phyloP scores from a whole-genome alignment of 1,140 invertebrate species.

The Leptinotarsa undecemlineata region DNA sequence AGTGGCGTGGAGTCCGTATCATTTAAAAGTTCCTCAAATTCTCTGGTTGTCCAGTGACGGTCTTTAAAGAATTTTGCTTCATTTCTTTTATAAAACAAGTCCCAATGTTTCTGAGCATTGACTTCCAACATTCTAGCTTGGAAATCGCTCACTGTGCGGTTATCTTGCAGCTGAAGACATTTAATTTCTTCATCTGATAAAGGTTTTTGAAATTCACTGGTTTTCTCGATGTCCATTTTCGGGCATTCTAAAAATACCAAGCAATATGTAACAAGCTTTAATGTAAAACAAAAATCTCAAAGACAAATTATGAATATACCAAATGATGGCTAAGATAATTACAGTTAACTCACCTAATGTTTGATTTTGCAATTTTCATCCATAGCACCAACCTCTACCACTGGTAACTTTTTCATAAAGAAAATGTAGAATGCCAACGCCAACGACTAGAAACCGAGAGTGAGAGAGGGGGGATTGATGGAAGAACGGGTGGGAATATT shows the following conservation, averaged over 20 bases:
- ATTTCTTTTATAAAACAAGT: conserved; percentile 96
- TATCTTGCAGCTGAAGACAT: conserved; percentile 69
- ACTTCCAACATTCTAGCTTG: conserved; percentile 82
- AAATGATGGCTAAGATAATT: not conserved
- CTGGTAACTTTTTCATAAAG: too few species aligned
- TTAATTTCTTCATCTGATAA: conserved; percentile 64
- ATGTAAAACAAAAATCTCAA: not conserved
- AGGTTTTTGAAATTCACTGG: conserved; percentile 26
- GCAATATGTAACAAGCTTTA: not conserved
- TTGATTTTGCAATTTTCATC: too few species aligned
- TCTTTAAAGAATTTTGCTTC: conserved; percentile 93
- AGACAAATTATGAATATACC: not conserved
- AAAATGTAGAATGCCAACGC: too few species aligned
- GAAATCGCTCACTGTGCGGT: conserved; percentile 72
- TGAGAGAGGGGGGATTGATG: too few species aligned
- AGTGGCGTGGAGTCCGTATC: conserved; percentile 48
- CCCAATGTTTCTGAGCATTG: conserved; percentile 93
- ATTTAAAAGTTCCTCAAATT: conserved; percentile 82
- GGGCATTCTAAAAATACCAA: not conserved
- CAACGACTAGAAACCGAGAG: too few species aligned
- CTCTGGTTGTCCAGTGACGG: conserved; percentile 93
- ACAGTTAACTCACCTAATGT: not conserved
- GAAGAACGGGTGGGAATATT: too few species aligned
- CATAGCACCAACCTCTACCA: too few species aligned
- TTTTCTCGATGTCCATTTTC: conserved; percentile 12